Conservation (phyloP, 2,888 invertebrate genomes). For the Cabera pusaria region DNA sequence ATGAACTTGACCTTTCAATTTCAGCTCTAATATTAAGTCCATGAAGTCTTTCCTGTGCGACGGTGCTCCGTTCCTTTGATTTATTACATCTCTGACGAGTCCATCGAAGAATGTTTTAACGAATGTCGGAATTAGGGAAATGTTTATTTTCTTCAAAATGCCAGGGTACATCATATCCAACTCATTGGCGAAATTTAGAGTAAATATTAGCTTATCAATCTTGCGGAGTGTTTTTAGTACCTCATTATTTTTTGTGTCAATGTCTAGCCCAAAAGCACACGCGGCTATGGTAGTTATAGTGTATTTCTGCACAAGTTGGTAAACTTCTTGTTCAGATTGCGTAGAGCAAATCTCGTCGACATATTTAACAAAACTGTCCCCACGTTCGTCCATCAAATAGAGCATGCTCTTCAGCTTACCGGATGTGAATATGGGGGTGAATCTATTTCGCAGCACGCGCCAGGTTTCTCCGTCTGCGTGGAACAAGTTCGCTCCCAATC, state of each 20-base stretch:
- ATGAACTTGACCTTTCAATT: slow-evolving; percentile 35
- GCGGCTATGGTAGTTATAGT: slow-evolving; percentile 47
- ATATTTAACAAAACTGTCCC: slow-evolving; percentile 41
- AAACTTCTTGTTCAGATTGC: slow-evolving; percentile 39
- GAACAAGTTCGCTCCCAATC: slow-evolving; percentile 52
- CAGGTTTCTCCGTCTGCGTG: slow-evolving; percentile 53
- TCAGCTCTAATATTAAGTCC: slow-evolving; percentile 46
- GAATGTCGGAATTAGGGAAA: slow-evolving; percentile 38
- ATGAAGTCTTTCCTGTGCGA: slow-evolving; percentile 28
- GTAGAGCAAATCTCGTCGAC: slow-evolving; percentile 25
- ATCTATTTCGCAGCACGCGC: slow-evolving; percentile 45
- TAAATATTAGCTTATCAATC: slow-evolving; percentile 31
- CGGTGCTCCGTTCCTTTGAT: slow-evolving; percentile 45
- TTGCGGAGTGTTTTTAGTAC: slow-evolving; percentile 24
- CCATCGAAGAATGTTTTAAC: slow-evolving; percentile 39
- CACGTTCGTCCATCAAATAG: slow-evolving; percentile 45
- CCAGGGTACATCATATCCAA: slow-evolving; percentile 51
- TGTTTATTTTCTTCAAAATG: slow-evolving; percentile 41
- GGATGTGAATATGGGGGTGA: slow-evolving; percentile 57
- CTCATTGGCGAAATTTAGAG: slow-evolving; percentile 29
- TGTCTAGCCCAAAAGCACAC: slow-evolving; percentile 50
- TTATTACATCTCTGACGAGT: slow-evolving; percentile 39
- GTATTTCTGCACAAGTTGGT: slow-evolving; percentile 41
- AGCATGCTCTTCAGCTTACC: slow-evolving; percentile 61
- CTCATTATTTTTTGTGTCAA: slow-evolving; percentile 33